These are phyloP conservation scores for Coracopsis vasa DNA, from an alignment of 2,113 vertebrate genomes.

Conservation along the genomic window DNA sequence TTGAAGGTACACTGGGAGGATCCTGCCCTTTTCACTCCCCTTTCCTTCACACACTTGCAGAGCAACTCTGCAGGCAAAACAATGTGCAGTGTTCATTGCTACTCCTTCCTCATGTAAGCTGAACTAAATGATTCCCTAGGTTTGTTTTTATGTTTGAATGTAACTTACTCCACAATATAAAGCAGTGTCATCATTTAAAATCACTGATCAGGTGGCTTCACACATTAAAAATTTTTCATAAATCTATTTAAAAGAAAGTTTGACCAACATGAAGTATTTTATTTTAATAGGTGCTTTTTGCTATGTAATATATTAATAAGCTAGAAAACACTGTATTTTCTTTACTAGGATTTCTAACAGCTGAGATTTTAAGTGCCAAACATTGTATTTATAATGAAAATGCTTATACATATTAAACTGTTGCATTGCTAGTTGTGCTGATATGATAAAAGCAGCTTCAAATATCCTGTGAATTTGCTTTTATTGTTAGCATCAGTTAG, in stretches of 20 bases:
- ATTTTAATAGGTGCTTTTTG: neutral
- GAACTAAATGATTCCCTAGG: neutral
- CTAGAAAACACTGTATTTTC: neutral
- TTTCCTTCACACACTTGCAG: neutral
- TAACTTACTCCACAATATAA: neutral
- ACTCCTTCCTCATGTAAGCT: rapidly evolving
- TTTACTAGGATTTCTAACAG: neutral
- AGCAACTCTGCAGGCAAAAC: neutral
- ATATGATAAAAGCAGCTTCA: neutral
- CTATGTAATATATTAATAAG: neutral
- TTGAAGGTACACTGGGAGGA: rapidly evolving
- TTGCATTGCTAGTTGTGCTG: neutral
- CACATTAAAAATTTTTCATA: neutral
- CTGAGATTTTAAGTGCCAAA: neutral
- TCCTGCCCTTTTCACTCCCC: neutral
- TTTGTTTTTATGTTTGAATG: neutral
- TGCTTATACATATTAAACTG: neutral
- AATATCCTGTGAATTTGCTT: neutral
- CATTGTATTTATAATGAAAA: neutral
- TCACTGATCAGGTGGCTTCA: neutral
- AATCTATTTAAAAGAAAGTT: neutral
- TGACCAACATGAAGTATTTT: neutral
- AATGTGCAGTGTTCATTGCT: rapidly evolving
- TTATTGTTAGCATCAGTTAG: neutral
- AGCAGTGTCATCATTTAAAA: neutral